phyloP scores from a whole-genome alignment of 2,113 vertebrate genomes.

The Meles meles region DNA sequence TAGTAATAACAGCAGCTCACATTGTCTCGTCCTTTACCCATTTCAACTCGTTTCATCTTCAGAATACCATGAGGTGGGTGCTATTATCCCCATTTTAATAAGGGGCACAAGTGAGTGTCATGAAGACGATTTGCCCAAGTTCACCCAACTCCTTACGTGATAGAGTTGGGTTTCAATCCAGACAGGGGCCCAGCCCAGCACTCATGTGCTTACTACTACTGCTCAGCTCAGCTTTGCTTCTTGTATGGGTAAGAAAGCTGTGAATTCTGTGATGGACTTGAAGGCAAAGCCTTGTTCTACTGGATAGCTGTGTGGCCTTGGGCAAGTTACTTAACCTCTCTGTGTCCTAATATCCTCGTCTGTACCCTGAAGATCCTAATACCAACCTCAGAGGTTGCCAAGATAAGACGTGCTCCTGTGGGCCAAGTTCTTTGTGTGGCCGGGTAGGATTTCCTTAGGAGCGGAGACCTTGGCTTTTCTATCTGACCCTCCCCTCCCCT shows the following conservation, averaged over 20 bases:
- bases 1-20: background rate
- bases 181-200: background rate
- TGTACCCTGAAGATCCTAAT: background rate
- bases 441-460: background rate
- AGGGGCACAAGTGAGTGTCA: background rate
- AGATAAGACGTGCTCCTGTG: background rate
- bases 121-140: background rate
- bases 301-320: background rate
- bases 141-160: background rate
- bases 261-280: background rate
- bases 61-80: rapidly evolving
- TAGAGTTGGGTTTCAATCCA: background rate
- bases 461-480: background rate
- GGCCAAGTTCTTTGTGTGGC: background rate
- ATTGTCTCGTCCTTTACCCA: background rate
- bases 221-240: background rate
- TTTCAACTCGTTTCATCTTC: background rate
- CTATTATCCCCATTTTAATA: background rate
- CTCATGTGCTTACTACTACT: rapidly evolving
- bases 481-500: rapidly evolving
- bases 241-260: background rate
- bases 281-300: background rate
- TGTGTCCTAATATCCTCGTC: background rate
- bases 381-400: background rate
- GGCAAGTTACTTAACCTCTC: background rate